Percentiles rank a stretch among this genome's conserved stretches.
Evolutionary conservation across 2,797 vertebrate species (phyloP).

Genomic region (Holocentrus rufus): DNA sequence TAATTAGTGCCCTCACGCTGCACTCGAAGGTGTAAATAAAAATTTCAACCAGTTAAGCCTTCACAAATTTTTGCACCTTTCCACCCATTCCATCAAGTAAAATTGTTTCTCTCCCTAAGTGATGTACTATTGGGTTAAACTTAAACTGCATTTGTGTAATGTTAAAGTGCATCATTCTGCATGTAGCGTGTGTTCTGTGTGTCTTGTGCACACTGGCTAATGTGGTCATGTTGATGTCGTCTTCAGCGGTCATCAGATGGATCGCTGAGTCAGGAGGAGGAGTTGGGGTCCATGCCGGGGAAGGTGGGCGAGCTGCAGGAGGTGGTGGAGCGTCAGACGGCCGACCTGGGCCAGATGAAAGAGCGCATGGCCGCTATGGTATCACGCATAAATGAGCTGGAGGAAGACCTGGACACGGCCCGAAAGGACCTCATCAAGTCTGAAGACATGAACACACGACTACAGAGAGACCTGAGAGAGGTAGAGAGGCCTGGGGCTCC

Average conservation of each 20-base stretch:
- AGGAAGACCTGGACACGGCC: slow-evolving; percentile 95
- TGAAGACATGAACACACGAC: slow-evolving; percentile 91
- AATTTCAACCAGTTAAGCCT: no score
- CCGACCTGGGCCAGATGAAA: slow-evolving; percentile 94
- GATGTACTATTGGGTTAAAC: no score
- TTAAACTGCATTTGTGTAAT: not conserved
- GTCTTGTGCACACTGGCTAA: not conserved
- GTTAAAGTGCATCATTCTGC: not conserved
- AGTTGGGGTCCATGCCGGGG: slow-evolving; percentile 72
- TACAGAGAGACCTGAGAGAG: slow-evolving; percentile 94
- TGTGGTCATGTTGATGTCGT: not conserved
- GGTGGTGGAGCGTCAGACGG: slow-evolving; percentile 88
- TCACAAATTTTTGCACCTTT: no score
- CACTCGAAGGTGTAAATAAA: no score
- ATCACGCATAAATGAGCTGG: slow-evolving; percentile 88
- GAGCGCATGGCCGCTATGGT: slow-evolving; percentile 90
- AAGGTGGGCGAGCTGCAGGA: slow-evolving; percentile 92
- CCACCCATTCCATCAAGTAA: no score
- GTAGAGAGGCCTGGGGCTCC: slow-evolving; percentile 78
- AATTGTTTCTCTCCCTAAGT: no score
- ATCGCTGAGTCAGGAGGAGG: slow-evolving; percentile 90
- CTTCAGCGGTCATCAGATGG: slow-evolving; percentile 89
- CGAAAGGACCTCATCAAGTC: slow-evolving; percentile 96
- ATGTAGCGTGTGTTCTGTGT: not conserved
- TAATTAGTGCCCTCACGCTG: no score